Conservation (phyloP, 1,140 invertebrate species). For the Bombus waltoni region DNA sequence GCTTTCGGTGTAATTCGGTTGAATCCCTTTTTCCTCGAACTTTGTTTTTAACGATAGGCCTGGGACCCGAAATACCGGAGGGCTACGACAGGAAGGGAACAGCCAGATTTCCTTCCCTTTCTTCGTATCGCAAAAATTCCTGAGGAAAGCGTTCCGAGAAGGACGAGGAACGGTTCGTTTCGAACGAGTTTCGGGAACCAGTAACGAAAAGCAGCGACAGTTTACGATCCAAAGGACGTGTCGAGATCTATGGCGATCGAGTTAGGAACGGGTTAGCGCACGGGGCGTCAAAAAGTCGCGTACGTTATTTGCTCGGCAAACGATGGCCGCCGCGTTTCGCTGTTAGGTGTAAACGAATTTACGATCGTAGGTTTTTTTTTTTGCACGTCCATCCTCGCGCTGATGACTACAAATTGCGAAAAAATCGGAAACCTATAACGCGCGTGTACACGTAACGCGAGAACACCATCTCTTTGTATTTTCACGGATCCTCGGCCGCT, state of each 20-base stretch:
- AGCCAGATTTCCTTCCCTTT: accelerated
- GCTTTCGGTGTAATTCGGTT: neutral
- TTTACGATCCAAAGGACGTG: neutral
- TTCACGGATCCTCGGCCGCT: neutral
- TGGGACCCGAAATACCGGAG: neutral
- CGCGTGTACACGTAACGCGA: neutral
- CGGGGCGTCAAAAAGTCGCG: constrained; percentile 2
- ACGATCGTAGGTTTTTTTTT: neutral
- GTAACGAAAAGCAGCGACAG: neutral
- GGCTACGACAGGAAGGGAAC: neutral
- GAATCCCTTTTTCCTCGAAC: neutral
- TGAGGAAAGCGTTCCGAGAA: neutral
- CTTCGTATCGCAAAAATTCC: neutral
- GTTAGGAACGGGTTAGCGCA: neutral
- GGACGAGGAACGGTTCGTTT: neutral
- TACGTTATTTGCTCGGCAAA: neutral
- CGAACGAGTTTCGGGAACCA: neutral
- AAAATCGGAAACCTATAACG: neutral
- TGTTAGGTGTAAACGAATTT: neutral
- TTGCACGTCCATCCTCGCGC: neutral
- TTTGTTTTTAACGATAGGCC: neutral
- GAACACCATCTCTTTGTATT: neutral
- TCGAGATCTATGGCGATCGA: neutral
- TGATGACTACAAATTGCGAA: neutral
- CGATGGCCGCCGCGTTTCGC: neutral